phyloP scores from a whole-genome alignment of 2,113 vertebrate species.

The Thymallus thymallus region DNA sequence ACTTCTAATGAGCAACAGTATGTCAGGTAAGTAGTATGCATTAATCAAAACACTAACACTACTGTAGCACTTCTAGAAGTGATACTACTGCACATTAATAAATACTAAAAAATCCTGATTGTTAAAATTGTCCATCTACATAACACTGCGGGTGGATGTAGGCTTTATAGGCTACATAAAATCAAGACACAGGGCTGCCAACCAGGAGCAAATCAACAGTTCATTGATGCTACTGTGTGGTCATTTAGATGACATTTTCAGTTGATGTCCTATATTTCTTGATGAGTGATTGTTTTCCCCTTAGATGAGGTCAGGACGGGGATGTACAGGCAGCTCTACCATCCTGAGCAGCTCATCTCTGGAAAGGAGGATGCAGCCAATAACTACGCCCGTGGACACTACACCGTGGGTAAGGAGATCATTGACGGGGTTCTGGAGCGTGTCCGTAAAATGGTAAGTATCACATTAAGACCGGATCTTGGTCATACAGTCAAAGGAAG shows the following conservation, averaged over 20 bases:
- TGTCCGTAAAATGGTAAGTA: conserved; percentile 78
- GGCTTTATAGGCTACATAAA: too few relatives aligned
- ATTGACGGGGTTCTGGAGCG: conserved; percentile 80
- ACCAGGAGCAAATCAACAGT: too few relatives aligned
- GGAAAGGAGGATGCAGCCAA: conserved; percentile 89
- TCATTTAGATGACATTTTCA: neutral
- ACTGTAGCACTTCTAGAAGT: too few relatives aligned
- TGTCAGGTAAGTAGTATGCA: too few relatives aligned
- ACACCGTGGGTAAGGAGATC: conserved; percentile 84
- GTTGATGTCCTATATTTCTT: neutral
- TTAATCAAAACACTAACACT: too few relatives aligned
- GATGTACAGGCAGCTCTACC: conserved; percentile 79
- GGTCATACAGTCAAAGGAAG: neutral
- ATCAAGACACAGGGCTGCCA: neutral
- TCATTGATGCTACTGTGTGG: neutral
- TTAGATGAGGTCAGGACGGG: conserved; percentile 82
- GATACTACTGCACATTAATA: too few relatives aligned
- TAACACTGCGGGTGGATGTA: neutral
- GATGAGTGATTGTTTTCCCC: conserved; percentile 6
- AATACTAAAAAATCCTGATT: too few relatives aligned
- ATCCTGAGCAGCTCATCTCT: conserved; percentile 86
- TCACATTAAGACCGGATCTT: neutral
- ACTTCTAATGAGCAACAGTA: too few relatives aligned
- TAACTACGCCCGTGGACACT: conserved; percentile 85
- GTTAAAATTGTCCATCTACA: neutral